Evolutionary conservation across 2,797 vertebrate species (phyloP).

Genomic region (Meriones psammophilus): DNA sequence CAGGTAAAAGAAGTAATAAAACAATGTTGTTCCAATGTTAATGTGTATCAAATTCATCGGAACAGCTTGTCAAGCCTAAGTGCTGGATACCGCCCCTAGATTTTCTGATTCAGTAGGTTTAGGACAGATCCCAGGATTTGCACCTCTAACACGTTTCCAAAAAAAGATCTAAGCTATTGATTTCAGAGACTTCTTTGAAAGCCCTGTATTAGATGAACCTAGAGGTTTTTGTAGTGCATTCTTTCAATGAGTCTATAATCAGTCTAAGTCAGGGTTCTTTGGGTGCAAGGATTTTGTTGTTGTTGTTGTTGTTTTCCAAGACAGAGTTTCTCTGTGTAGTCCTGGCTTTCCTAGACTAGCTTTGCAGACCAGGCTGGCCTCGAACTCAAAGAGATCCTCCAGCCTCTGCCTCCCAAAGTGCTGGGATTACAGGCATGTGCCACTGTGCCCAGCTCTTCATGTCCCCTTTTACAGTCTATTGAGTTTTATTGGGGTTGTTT

Average conservation of each 20-base stretch:
- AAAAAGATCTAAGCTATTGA: neutral
- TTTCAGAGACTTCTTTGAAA: conserved; percentile 38
- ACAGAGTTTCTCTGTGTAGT: too few relatives aligned
- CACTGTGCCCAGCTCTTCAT: neutral
- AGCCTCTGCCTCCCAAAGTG: too few relatives aligned
- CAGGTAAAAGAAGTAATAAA: conserved; percentile 19
- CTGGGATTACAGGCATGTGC: too few relatives aligned
- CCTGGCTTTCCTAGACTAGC: too few relatives aligned
- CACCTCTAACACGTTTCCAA: conserved; percentile 37
- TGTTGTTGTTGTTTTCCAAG: too few relatives aligned
- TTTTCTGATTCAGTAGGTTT: conserved; percentile 36
- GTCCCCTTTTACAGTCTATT: neutral
- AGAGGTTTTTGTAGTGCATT: conserved; percentile 15
- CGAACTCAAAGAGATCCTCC: too few relatives aligned
- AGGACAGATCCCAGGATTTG: conserved; percentile 3
- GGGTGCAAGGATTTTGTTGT: neutral
- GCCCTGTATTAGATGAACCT: neutral
- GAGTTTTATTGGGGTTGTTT: neutral
- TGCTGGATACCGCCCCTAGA: neutral
- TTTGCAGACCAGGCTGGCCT: too few relatives aligned
- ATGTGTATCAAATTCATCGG: conserved; percentile 1
- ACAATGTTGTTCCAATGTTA: conserved; percentile 44
- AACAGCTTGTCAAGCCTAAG: conserved; percentile 54
- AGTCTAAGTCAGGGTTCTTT: conserved; percentile 57
- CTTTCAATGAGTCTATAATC: conserved; percentile 8